Evolutionary conservation across 2,113 vertebrate genomes (phyloP).

Genomic region (Cyanistes caeruleus): DNA sequence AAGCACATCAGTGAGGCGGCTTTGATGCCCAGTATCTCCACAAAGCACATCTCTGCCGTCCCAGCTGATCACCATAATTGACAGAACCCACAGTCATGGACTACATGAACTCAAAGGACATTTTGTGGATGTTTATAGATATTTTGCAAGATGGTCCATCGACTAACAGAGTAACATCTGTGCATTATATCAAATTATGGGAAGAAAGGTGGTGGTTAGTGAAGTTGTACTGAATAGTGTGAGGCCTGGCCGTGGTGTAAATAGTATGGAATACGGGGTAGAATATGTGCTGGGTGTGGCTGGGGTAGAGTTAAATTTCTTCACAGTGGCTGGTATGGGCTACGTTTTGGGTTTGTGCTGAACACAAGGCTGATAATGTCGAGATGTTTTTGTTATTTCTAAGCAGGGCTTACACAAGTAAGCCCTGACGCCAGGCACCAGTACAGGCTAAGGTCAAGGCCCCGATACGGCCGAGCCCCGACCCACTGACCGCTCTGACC

Average conservation of each 20-base stretch:
- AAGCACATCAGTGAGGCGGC: not conserved
- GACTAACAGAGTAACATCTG: fast-evolving
- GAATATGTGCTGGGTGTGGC: not conserved
- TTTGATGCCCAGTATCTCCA: not conserved
- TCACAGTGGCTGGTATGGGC: not conserved
- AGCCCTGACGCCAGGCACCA: too few relatives aligned
- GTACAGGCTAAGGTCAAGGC: not conserved
- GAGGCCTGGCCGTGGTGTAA: not conserved
- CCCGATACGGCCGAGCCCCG: fast-evolving
- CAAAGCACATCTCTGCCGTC: not conserved
- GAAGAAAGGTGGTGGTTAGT: not conserved
- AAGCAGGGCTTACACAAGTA: not conserved
- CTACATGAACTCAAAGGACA: not conserved
- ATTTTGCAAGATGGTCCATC: not conserved
- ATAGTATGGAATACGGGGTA: not conserved
- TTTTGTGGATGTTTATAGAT: not conserved
- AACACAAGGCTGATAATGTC: too few relatives aligned
- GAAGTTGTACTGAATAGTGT: not conserved
- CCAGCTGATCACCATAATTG: not conserved
- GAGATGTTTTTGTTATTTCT: not conserved
- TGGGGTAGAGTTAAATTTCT: not conserved
- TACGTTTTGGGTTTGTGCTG: not conserved
- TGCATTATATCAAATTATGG: not conserved
- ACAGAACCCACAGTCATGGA: not conserved
- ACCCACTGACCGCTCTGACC: not conserved